phyloP scores from a whole-genome alignment of 2,113 vertebrate genomes.

The Tamias sibiricus region DNA sequence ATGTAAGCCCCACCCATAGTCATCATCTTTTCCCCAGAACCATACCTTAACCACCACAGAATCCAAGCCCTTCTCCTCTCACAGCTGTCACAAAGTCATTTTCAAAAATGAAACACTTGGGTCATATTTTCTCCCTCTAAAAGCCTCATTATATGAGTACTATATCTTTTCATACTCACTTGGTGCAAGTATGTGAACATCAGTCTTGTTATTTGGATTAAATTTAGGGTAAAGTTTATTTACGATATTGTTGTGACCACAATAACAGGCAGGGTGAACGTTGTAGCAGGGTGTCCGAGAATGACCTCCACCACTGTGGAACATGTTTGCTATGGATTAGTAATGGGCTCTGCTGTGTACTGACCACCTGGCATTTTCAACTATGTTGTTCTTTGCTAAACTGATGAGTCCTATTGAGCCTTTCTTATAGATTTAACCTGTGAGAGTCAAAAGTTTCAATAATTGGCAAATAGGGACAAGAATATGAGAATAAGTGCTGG shows the following conservation, averaged over 20 bases:
- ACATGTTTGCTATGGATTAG: background rate
- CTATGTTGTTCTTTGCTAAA: background rate
- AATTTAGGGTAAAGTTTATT: background rate
- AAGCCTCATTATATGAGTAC: background rate
- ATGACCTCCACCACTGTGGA: rapidly evolving
- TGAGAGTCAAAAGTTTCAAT: background rate
- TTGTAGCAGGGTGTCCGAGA: rapidly evolving
- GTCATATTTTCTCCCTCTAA: background rate
- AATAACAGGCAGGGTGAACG: background rate
- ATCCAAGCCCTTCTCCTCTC: background rate
- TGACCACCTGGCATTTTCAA: background rate
- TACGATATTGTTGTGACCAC: background rate
- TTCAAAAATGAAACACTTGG: background rate
- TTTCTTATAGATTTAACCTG: background rate
- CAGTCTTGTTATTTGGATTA: background rate
- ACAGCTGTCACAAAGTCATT: background rate
- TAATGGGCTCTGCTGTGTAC: background rate
- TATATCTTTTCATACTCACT: background rate
- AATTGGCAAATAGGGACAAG: background rate
- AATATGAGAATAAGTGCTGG: too few species aligned
- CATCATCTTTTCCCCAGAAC: background rate
- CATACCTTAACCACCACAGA: too few species aligned
- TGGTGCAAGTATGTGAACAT: background rate
- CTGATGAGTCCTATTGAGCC: background rate
- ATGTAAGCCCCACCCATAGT: background rate